These are phyloP conservation scores for Genyomyrus donnyi DNA, from an alignment of 2,113 vertebrate species.

Conservation along the genomic window DNA sequence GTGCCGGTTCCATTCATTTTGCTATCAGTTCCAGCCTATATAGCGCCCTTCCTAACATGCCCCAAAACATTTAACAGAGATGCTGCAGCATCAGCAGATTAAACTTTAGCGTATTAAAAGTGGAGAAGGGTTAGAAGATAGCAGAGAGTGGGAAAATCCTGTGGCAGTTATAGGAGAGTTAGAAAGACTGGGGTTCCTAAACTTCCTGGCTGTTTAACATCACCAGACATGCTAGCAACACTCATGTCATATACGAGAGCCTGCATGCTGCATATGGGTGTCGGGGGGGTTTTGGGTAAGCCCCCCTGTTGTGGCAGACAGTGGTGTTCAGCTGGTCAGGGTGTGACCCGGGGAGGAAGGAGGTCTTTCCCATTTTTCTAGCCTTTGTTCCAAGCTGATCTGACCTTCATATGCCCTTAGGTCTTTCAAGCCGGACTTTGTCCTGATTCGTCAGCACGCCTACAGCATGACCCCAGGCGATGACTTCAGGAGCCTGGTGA, in stretches of 20 bases:
- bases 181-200: not conserved
- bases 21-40: not conserved
- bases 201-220: not conserved
- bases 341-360: not conserved
- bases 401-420: slow-evolving; percentile 45
- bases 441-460: slow-evolving; percentile 83
- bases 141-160: not conserved
- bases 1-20: not conserved
- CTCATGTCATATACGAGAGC: not conserved
- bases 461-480: slow-evolving; percentile 91
- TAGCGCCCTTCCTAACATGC: not conserved
- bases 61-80: not conserved
- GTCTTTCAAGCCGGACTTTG: slow-evolving; percentile 88
- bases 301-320: not conserved
- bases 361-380: not conserved
- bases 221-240: not conserved
- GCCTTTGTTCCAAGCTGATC: slow-evolving; percentile 12
- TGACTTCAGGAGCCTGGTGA: slow-evolving; percentile 85
- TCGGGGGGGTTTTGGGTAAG: not conserved
- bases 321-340: not conserved
- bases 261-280: not conserved
- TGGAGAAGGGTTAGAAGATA: not conserved
- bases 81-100: not conserved
- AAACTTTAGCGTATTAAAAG: not conserved
- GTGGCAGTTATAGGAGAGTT: not conserved